Conservation (phyloP, 1,140 invertebrate species). For the Callitettix versicolor region DNA sequence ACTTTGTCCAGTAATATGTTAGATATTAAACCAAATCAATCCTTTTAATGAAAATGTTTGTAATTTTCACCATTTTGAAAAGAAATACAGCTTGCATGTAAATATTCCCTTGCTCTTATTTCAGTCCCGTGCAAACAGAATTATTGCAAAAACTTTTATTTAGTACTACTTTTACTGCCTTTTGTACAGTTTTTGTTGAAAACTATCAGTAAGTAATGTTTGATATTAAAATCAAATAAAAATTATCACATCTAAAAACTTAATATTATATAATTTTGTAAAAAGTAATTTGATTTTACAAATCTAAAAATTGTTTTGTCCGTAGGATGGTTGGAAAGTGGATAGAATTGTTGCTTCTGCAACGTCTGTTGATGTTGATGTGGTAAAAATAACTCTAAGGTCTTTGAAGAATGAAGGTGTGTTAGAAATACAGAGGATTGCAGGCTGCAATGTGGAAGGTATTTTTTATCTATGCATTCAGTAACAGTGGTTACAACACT, state of each 20-base stretch:
- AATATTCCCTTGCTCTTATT: too few relatives aligned
- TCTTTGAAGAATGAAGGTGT: conserved; percentile 1
- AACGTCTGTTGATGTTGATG: neutral
- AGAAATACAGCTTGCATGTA: too few relatives aligned
- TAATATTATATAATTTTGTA: neutral
- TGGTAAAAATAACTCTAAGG: conserved; percentile 1
- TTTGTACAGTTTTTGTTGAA: neutral
- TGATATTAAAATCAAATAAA: neutral
- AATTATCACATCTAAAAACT: neutral
- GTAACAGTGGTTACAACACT: too few relatives aligned
- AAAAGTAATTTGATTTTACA: too few relatives aligned
- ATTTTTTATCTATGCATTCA: neutral
- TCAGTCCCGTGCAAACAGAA: too few relatives aligned
- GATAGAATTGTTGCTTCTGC: neutral
- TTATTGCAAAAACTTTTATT: neutral
- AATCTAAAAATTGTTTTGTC: too few relatives aligned
- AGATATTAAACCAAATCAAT: too few relatives aligned
- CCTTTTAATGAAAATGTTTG: too few relatives aligned
- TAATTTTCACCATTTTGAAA: too few relatives aligned
- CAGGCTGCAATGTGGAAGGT: conserved; percentile 6
- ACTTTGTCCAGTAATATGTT: too few relatives aligned
- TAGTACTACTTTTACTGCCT: neutral
- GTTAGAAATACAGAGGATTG: conserved; percentile 2
- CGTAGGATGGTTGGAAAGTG: conserved; percentile 10
- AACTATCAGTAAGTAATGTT: neutral